These are phyloP conservation scores for Caenorhabditis macrosperma DNA, from an alignment of 2,888 invertebrate species.

Conservation along the genomic window DNA sequence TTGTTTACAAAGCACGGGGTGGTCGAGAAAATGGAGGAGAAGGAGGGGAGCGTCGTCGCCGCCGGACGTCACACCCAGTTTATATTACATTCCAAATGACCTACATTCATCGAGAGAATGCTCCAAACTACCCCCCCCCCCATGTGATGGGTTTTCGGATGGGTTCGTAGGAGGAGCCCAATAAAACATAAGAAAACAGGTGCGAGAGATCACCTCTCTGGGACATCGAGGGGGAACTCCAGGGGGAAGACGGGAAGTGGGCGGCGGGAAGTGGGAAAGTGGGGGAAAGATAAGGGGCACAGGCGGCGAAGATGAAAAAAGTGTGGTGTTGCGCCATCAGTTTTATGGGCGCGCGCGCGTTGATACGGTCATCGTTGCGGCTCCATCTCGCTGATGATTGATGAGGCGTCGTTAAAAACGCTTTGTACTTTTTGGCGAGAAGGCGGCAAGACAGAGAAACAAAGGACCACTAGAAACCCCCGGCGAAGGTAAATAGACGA, in stretches of 20 bases:
- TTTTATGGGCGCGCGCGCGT: slow-evolving; percentile 29
- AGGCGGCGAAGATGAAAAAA: too few species aligned
- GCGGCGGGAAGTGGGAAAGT: not conserved
- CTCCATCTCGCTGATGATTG: not conserved
- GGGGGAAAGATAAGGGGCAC: not conserved
- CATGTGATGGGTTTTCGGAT: too few species aligned
- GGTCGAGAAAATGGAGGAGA: slow-evolving; percentile 38
- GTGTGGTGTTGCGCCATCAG: slow-evolving; percentile 35
- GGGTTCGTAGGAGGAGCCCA: too few species aligned
- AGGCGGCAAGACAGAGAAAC: too few species aligned
- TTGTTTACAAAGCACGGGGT: slow-evolving; percentile 53
- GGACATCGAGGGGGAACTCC: too few species aligned
- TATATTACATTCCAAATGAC: slow-evolving; percentile 61
- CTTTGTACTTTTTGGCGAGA: not conserved
- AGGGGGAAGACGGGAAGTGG: slow-evolving; percentile 22
- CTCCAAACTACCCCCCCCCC: too few species aligned
- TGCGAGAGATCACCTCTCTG: too few species aligned
- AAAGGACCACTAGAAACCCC: too few species aligned
- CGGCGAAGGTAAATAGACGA: too few species aligned
- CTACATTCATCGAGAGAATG: slow-evolving; percentile 13
- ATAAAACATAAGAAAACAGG: slow-evolving; percentile 36
- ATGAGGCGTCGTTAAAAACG: not conserved
- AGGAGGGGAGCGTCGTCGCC: not conserved
- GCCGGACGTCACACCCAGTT: slow-evolving; percentile 27
- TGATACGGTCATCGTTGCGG: slow-evolving; percentile 11